These are phyloP conservation scores for Drosophila burlai DNA, from an alignment of 1,140 invertebrate species.

Conservation along the genomic window DNA sequence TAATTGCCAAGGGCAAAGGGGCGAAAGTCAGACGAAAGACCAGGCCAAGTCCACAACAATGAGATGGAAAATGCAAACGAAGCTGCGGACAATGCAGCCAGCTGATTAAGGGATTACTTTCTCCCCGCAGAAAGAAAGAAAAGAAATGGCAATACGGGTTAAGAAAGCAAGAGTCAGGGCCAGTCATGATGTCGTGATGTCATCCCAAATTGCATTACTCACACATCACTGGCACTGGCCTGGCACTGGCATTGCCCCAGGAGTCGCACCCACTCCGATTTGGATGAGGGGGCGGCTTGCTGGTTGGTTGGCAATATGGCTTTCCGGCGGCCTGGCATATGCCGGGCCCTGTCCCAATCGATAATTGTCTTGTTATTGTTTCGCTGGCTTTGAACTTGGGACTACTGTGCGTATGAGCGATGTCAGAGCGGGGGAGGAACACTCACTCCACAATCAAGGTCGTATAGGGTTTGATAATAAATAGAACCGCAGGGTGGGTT, in stretches of 20 bases:
- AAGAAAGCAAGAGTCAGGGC: constrained; percentile 46
- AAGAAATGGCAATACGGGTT: constrained; percentile 8
- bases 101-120: constrained; percentile 17
- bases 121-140: background rate
- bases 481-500: background rate
- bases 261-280: constrained; percentile 25
- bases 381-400: constrained; percentile 23
- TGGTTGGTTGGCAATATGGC: constrained; percentile 12
- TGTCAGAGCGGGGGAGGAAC: constrained; percentile 8
- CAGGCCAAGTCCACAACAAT: constrained; percentile 9
- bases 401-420: constrained; percentile 66
- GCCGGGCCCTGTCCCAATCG: constrained; percentile 33
- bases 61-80: constrained; percentile 49
- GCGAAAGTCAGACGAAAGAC: constrained; percentile 15
- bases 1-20: constrained; percentile 24
- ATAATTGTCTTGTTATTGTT: constrained; percentile 51
- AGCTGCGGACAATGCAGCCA: constrained; percentile 21
- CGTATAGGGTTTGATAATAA: constrained; percentile 14
- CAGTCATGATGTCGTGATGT: constrained; percentile 40
- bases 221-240: constrained; percentile 58
- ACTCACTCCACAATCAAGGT: constrained; percentile 15
- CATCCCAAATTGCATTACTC: constrained; percentile 69
- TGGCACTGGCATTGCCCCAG: constrained; percentile 49
- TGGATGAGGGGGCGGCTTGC: constrained; percentile 9
- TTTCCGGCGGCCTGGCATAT: constrained; percentile 27